Evolutionary conservation across 2,113 vertebrate genomes (phyloP), one percentile per base, ranked within the genome.

Genomic region (Brachirus orientalis): DNA sequence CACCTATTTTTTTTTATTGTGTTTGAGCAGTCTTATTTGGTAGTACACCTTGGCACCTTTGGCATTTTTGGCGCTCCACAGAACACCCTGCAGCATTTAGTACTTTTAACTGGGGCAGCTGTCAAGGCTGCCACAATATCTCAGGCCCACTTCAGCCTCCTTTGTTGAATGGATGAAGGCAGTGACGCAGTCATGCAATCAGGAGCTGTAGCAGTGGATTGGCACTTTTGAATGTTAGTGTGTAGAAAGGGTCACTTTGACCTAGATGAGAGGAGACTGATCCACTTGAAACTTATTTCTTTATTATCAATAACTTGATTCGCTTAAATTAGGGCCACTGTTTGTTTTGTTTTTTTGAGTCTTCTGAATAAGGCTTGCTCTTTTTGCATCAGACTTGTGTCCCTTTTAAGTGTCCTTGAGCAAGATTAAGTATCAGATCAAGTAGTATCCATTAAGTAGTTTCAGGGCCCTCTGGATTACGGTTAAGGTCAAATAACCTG

Each of bases 41-140:
- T 71, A 71, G 78, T 52, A n/a, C 59, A 72, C n/a, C n/a, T n/a
- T n/a, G n/a, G n/a, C n/a, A 28, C 28, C 73, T 80, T 67, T 75
- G 68, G 70, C 73, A 78, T 28, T 69, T 69, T 22, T 18, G 19
- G 2, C 10, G 8, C 68, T 65, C 20, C 62, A 78, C 71, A 72
- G 79, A 80, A 75, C 56, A 70, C 57, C 61, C 80, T 58, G 64
- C 16, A 19, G 74, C 65, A 61, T 55, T 61, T 72, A 43, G 56
- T 11, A 20, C 48, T 66, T 68, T 88, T 89, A 83, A 83, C 74
- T 82, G 76, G 82, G 80, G 69, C 82, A 84, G 80, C 84, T 86
- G 69, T 78, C 82, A 74, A 4, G 37, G 72, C 52, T 64, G 58
- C 46, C 56, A 83, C 63, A 87, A 84, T 83, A 58, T 63, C 59